Evolutionary conservation across 2,797 vertebrate species (phyloP).

Genomic region (Malurus splendens): DNA sequence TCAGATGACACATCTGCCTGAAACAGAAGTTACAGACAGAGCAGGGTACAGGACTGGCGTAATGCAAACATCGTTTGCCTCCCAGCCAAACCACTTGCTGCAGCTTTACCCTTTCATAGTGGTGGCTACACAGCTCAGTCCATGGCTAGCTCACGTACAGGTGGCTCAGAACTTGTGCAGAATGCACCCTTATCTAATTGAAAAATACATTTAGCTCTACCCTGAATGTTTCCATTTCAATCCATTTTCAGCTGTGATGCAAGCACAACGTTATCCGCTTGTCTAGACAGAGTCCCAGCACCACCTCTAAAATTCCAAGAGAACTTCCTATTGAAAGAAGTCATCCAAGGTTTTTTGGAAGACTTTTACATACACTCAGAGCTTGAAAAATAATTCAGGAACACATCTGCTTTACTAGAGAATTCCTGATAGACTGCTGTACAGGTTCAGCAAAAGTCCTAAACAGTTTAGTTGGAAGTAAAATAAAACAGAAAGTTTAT

Average conservation of each 20-base stretch:
- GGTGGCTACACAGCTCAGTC: neutral
- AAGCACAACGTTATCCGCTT: neutral
- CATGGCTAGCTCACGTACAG: neutral
- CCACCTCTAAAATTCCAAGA: neutral
- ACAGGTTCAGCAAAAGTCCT: neutral
- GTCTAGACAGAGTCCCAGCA: neutral
- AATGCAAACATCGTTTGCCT: neutral
- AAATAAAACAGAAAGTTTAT: neutral
- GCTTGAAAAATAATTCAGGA: neutral
- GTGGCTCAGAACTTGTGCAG: neutral
- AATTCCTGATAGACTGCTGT: neutral
- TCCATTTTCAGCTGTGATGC: neutral
- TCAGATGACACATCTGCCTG: neutral
- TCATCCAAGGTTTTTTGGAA: neutral
- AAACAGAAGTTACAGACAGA: neutral
- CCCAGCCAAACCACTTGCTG: neutral
- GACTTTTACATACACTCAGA: neutral
- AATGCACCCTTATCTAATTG: neutral
- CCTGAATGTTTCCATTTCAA: neutral
- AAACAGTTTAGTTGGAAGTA: neutral
- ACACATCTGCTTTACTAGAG: neutral
- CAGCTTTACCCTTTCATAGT: neutral
- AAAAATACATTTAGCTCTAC: neutral
- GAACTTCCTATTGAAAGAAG: neutral
- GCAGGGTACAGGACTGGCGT: fast-evolving